Conservation (phyloP, 2,797 vertebrate genomes). For the Cebuella pygmaea region DNA sequence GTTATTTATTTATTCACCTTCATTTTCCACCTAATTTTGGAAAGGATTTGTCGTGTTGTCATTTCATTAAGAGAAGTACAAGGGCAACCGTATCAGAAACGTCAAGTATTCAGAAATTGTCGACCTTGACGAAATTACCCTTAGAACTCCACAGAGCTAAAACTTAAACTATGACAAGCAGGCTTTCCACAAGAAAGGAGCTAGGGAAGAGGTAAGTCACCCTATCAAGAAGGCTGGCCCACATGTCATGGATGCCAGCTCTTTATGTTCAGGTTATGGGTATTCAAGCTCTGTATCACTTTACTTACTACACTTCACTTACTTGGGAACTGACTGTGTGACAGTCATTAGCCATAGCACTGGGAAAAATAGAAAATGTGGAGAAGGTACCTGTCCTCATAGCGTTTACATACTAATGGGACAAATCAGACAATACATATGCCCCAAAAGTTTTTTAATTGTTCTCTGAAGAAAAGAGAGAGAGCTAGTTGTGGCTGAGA, state of each 20-base stretch:
- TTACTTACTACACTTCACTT: neutral
- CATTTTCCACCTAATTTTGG: conserved; percentile 65
- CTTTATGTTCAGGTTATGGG: neutral
- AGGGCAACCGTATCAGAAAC: conserved; percentile 48
- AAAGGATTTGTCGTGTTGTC: conserved; percentile 62
- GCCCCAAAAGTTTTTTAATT: neutral
- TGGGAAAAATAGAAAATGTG: neutral
- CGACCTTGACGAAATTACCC: conserved; percentile 29
- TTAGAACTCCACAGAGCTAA: neutral
- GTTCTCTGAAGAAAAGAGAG: neutral
- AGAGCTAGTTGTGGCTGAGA: neutral
- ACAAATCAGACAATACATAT: neutral
- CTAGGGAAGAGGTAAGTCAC: neutral
- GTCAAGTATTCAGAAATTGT: conserved; percentile 65
- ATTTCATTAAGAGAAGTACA: conserved; percentile 70
- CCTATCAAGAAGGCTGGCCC: neutral
- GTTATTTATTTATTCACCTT: conserved; percentile 77
- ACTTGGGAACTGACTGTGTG: neutral
- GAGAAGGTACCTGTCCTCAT: neutral
- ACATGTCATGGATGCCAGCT: neutral
- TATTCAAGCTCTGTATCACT: neutral
- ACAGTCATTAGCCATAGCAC: neutral
- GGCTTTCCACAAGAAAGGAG: conserved; percentile 20
- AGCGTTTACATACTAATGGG: neutral
- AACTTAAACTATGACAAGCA: conserved; percentile 12